These are phyloP conservation scores for Heliconius congener DNA, from an alignment of 1,140 invertebrate genomes.

Conservation along the genomic window DNA sequence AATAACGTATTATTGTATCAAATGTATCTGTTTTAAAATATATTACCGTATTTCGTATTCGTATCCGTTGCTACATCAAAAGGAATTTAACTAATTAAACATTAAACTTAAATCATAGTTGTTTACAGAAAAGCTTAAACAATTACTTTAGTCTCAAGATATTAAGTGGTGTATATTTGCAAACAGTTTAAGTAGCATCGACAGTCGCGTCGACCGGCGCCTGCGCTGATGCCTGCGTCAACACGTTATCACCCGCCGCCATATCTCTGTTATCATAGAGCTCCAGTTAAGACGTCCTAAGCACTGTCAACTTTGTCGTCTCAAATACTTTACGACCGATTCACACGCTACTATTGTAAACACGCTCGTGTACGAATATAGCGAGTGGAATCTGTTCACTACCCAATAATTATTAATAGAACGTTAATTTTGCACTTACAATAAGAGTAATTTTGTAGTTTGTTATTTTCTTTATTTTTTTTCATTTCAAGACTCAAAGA, in stretches of 20 bases:
- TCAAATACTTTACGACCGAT: background rate
- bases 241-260: background rate
- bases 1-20: no score
- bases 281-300: background rate
- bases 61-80: background rate
- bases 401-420: background rate
- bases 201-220: constrained; percentile 14
- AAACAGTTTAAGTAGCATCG: constrained; percentile 5
- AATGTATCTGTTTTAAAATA: no score
- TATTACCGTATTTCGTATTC: no score
- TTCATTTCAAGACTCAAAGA: no score
- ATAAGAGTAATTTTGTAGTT: background rate
- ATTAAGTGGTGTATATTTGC: constrained; percentile 2
- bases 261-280: background rate
- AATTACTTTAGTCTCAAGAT: background rate
- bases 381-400: background rate
- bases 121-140: background rate
- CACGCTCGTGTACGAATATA: constrained; percentile 1
- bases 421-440: background rate
- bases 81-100: background rate
- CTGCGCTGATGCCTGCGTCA: background rate
- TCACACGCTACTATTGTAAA: background rate
- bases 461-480: no score
- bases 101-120: background rate
- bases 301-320: background rate